Evolutionary conservation across 2,888 invertebrate species (phyloP), one percentile per base, ranked within the genome.

Genomic region (Megamerina dolium): DNA sequence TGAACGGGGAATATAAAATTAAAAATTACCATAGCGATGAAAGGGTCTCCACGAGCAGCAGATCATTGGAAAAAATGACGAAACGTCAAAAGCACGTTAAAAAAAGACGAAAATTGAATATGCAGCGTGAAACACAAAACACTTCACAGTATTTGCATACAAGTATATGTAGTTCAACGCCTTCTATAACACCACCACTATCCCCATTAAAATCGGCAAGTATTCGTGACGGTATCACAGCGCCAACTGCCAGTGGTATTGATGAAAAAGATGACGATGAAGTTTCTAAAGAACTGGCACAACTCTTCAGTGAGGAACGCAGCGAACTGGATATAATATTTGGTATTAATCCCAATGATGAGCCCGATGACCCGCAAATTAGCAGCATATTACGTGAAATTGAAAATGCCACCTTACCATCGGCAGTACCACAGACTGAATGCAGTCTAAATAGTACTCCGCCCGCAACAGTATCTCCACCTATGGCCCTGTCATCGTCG

Each of bases 281-380:
- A 29, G 51, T 68, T 4, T 63, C 56, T 1, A 49, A 55, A 32
- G 66, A 67, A 39, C 38, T 68, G 39, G 64, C 61, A 8, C 51
- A 57, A 33, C 37, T 68, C 1, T 68, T 70, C 53, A 59, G 59
- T 3, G 65, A 56, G 23, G 57, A 57, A 4, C 51, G 56, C 23
- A 58, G 57, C 3, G 61, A 66, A 45, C 37, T 65, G 4, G 64
- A 63, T 49, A 61, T 66, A 19, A 56, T 68, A 21, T 70, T 68
- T 48, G 68, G 70, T 6, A 60, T 64, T 30, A 52, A 58, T 37
- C 45, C 51, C 10, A 52, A 54, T 20, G 49, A 52, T 4, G 51
- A 52, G 16, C 46, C 50, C 4, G 58, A 59, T 37, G 60, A 62
- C 54, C 59, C 60, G 2, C 58, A 59, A 37, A 54, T 60, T 20